Evolutionary conservation across 2,888 invertebrate genomes (phyloP).

Genomic region (Helleia helle): DNA sequence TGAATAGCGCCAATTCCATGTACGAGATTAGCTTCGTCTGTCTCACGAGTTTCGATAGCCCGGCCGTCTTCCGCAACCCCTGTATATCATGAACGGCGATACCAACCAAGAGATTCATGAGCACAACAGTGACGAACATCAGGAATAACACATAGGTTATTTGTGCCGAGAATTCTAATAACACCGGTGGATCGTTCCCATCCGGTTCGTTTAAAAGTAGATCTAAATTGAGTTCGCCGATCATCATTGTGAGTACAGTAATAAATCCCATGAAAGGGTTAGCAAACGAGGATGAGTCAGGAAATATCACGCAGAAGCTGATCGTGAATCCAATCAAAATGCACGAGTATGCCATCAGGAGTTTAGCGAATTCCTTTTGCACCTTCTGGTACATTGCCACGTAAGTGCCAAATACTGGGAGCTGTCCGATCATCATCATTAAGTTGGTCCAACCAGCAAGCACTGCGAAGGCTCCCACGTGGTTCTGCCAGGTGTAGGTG

Average conservation of each 20-base stretch:
- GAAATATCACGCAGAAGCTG: constrained; percentile 91
- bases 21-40: constrained; percentile 91
- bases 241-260: constrained; percentile 91
- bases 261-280: constrained; percentile 90
- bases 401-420: constrained; percentile 91
- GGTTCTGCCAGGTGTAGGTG: constrained; percentile 87
- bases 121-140: constrained; percentile 87
- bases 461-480: constrained; percentile 89
- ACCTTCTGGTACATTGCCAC: constrained; percentile 94
- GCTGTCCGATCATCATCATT: constrained; percentile 92
- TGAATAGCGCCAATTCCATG: constrained; percentile 86
- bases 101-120: constrained; percentile 90
- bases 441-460: constrained; percentile 90
- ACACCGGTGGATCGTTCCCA: constrained; percentile 82
- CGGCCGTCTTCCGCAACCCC: constrained; percentile 88
- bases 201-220: constrained; percentile 83
- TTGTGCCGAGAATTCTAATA: constrained; percentile 86
- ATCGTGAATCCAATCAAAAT: constrained; percentile 89
- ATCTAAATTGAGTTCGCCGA: constrained; percentile 87
- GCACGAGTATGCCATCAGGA: constrained; percentile 89
- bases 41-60: constrained; percentile 85
- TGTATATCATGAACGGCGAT: constrained; percentile 92
- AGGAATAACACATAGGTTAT: constrained; percentile 86
- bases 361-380: constrained; percentile 88
- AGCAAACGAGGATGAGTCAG: constrained; percentile 85